Evolutionary conservation across 92 coral and sea anemone genomes (phyloP), one percentile per base, ranked within the genome.

Genomic region (Porites evermanni): DNA sequence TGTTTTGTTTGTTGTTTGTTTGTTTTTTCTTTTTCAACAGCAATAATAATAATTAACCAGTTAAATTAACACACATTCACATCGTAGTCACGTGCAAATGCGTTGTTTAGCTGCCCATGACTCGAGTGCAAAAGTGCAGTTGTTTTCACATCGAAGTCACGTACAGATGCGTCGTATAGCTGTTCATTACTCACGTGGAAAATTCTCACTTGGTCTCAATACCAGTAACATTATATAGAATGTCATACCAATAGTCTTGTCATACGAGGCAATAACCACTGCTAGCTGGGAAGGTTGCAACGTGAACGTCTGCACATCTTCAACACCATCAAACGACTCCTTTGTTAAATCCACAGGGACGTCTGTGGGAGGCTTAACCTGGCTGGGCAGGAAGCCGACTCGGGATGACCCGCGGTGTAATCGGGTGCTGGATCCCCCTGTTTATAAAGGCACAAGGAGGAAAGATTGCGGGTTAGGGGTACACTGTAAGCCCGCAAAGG

Each of bases 261-360:
- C 97, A 80, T 97, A 97, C 3, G 99, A 93, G 1, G 99, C 91
- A 23, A 97, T 78, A 5, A 97, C 99, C 51, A 97, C 95, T 53
- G 98, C 99, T 52, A 97, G 95, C 58, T 97, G 99, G 6, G 98
- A 87, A 12, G 99, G 88, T 67, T 89, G 91, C 18, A 97, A 91
- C 1, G 97, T 87, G 67, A 86, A 90, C 2, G 93, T 89, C 77
- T 88, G 92, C 61, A 97, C 91, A 70, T 97, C 99, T 26, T 95
- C 97, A 52, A 92, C 74, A 58, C 79, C 84, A 44, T 95, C 97
- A 82, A 93, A 97, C 82, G 64, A 64, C 66, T 93, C 93, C 5
- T 91, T 98, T 54, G 91, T 78, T 53, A 91, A 83, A 59, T 93
- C 98, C 29, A 84, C 64, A n/a, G 99, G 99, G 1, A 93, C 92